Conservation (phyloP, 1,140 invertebrate genomes). For the Atta colombica region DNA sequence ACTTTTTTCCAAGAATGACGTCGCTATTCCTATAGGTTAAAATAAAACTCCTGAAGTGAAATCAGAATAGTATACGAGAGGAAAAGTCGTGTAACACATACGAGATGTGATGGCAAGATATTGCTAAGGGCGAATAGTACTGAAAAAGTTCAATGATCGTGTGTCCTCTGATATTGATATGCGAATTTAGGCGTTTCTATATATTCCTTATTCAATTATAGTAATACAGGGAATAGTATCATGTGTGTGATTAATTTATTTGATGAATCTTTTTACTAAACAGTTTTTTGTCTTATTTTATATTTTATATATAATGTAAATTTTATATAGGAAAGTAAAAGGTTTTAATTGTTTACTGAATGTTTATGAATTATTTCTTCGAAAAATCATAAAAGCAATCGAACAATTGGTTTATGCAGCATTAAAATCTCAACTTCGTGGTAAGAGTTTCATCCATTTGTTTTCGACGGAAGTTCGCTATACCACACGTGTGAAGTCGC, state of each 20-base stretch:
- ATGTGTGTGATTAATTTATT: not conserved
- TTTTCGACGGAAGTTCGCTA: slow-evolving; percentile 67
- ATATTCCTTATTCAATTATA: slow-evolving; percentile 10
- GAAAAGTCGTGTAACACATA: not conserved
- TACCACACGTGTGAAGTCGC: slow-evolving; percentile 20
- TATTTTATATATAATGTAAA: not conserved
- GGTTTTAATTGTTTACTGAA: not conserved
- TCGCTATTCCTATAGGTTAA: not conserved
- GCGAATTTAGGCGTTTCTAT: slow-evolving; percentile 35
- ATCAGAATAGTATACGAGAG: slow-evolving; percentile 3
- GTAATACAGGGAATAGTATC: not conserved
- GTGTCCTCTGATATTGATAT: slow-evolving; percentile 56
- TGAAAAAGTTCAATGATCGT: slow-evolving; percentile 69
- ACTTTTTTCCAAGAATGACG: not conserved
- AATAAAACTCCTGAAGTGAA: slow-evolving; percentile 50
- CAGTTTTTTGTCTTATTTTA: not conserved
- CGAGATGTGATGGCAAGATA: slow-evolving; percentile 42
- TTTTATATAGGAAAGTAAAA: not conserved
- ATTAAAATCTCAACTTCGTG: slow-evolving; percentile 67
- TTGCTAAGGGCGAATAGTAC: slow-evolving; percentile 46
- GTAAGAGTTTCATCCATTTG: slow-evolving; percentile 76
- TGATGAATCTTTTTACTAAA: not conserved
- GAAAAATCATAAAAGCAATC: slow-evolving; percentile 65
- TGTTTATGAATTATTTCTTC: slow-evolving; percentile 33
- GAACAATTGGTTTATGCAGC: slow-evolving; percentile 67